Base-by-base conservation (phyloP, 1,140 invertebrate genomes). In the Cyrtorhinus lividipennis region DNA sequence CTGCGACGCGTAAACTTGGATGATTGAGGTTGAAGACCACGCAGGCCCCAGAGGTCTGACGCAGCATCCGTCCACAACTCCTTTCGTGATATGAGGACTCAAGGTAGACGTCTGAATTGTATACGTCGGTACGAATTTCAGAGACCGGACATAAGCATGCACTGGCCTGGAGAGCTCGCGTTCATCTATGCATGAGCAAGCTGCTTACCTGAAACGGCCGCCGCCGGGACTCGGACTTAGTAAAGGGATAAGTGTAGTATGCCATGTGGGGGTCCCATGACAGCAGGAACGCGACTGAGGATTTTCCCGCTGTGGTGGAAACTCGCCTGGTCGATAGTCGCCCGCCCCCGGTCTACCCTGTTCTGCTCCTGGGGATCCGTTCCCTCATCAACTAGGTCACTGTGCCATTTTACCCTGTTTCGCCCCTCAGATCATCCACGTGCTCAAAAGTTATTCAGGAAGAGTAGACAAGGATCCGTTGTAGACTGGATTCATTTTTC, bases 241-340 rank as follows among this genome's bases (percentile, higher is more conserved):
- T 59, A 5, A 59, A 30, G 24, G 58, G 58, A 26, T 59, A 59
- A 30, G 58, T 59, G 27, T 59, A 59, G 58, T 59, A 59, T 24
- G 58, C 58, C 58, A 59, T 59, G 58, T 59, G 58, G 24, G 27
- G 58, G 58, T 59, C 58, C 58, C 58, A 59, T 59, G 58, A 27
- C 58, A 59, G 58, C 24, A n/a, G 25, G 58, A 59, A 23, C 10
- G 27, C 24, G 27, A 53, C 48, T 53, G 48, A 53, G 48, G 20
- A 22, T 12, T 53, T 53, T 53, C 48, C 48, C 48, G 48, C 18
- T 53, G 48, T 8, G 5, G 48, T 10, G 48, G 48, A 20, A 53
- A 53, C 48, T 5, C 10, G 10, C 12, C 48, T 12, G 48, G 48
- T 53, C 48, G 48, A 53, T 53, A 53, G 48, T 53, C 48, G 48